These are phyloP conservation scores for Trididemnum miniatum DNA, from an alignment of 23 tunicate species.

Conservation along the genomic window DNA sequence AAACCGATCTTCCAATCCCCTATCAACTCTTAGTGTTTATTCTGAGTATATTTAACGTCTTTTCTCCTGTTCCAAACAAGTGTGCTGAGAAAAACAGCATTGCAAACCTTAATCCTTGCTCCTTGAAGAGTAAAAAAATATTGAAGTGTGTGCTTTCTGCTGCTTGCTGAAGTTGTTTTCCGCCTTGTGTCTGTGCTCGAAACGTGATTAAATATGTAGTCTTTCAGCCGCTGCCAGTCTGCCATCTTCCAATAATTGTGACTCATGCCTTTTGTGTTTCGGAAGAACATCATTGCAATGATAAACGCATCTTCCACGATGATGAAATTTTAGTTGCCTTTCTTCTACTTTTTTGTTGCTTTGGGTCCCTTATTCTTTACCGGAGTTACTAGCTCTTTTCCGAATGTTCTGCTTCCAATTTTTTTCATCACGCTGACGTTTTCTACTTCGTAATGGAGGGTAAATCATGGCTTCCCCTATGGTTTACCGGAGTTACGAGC, in stretches of 20 bases:
- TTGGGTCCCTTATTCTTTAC: not conserved
- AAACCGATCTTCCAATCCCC: too few relatives aligned
- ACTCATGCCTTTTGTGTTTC: not conserved
- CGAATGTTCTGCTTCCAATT: not conserved
- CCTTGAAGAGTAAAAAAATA: not conserved
- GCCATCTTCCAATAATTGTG: not conserved
- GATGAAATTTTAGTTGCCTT: not conserved
- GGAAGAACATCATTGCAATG: not conserved
- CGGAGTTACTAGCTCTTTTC: not conserved
- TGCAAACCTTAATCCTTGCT: not conserved
- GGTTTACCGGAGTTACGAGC: too few relatives aligned
- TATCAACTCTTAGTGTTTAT: too few relatives aligned
- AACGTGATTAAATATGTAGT: not conserved
- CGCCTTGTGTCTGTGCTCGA: not conserved
- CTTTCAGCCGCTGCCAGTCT: not conserved
- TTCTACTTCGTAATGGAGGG: too few relatives aligned
- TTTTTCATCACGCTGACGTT: not conserved
- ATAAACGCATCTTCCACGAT: not conserved
- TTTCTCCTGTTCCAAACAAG: not conserved
- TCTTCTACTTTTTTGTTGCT: not conserved
- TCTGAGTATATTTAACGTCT: too few relatives aligned
- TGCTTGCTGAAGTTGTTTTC: not conserved
- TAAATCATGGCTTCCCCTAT: too few relatives aligned
- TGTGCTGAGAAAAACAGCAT: slow-evolving; percentile 1
- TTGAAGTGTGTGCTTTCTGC: not conserved